Conservation (phyloP, 2,113 vertebrate species). For the Dasyurus viverrinus region DNA sequence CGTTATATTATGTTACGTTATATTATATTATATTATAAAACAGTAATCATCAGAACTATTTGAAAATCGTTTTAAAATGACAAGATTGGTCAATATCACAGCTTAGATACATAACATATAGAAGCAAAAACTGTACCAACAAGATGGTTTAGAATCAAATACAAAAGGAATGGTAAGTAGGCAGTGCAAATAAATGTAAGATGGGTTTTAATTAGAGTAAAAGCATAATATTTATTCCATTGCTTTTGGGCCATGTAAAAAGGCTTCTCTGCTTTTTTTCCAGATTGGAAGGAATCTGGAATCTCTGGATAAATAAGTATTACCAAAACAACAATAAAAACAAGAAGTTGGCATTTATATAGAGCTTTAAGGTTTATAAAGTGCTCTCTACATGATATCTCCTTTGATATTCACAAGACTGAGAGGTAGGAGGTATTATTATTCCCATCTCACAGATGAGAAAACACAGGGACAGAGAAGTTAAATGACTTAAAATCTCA, state of each 20-base stretch:
- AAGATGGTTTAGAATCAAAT: not conserved
- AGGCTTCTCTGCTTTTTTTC: not conserved
- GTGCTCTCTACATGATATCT: not conserved
- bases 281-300: too few relatives aligned
- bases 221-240: not conserved
- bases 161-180: not conserved
- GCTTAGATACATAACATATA: not conserved
- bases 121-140: not conserved
- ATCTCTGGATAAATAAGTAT: not conserved
- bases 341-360: not conserved
- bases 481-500: not conserved
- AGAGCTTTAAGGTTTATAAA: not conserved
- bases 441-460: not conserved
- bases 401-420: not conserved
- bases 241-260: not conserved
- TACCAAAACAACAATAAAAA: not conserved
- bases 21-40: too few relatives aligned
- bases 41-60: not conserved
- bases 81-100: not conserved
- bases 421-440: not conserved
- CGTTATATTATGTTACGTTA: too few relatives aligned
- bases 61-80: not conserved
- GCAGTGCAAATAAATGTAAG: too few relatives aligned
- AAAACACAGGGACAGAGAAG: not conserved
- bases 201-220: not conserved